Conservation (phyloP, 2,113 vertebrate genomes). For the Rhea pennata region DNA sequence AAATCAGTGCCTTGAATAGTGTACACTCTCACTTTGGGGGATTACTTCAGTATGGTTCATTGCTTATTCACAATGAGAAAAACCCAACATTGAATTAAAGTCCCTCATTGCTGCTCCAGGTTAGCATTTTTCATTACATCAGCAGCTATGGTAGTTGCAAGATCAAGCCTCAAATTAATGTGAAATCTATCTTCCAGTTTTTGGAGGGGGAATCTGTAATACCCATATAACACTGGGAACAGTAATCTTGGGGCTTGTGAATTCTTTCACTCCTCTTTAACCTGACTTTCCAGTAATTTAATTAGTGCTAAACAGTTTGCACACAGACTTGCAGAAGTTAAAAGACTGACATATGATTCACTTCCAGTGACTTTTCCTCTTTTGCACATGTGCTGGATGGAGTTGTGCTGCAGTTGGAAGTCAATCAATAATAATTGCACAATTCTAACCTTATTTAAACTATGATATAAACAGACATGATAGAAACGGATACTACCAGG, state of each 20-base stretch:
- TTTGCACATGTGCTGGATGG: conserved; percentile 43
- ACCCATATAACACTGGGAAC: conserved; percentile 26
- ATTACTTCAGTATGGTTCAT: conserved; percentile 61
- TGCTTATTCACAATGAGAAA: conserved; percentile 50
- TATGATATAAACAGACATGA: conserved; percentile 42
- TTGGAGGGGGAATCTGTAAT: conserved; percentile 23
- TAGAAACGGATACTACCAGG: background rate
- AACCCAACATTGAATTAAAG: conserved; percentile 9
- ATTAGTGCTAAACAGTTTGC: conserved; percentile 49
- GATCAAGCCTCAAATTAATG: conserved; percentile 27
- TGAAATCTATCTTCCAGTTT: conserved; percentile 47
- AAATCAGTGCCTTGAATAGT: conserved; percentile 37
- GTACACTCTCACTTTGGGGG: background rate
- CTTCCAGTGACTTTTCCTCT: conserved; percentile 41
- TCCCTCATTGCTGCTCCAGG: conserved; percentile 45
- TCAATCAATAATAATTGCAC: conserved; percentile 27
- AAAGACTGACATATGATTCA: background rate
- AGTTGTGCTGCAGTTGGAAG: conserved; percentile 31
- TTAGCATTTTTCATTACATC: conserved; percentile 55
- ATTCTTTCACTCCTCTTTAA: conserved; percentile 51
- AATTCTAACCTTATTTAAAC: conserved; percentile 53
- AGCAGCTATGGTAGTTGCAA: conserved; percentile 47
- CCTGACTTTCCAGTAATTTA: conserved; percentile 31
- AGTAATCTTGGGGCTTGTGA: conserved; percentile 44
- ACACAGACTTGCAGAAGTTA: conserved; percentile 8